Conservation (phyloP, 2,888 invertebrate species). For the Neuroscelio doddi region DNA sequence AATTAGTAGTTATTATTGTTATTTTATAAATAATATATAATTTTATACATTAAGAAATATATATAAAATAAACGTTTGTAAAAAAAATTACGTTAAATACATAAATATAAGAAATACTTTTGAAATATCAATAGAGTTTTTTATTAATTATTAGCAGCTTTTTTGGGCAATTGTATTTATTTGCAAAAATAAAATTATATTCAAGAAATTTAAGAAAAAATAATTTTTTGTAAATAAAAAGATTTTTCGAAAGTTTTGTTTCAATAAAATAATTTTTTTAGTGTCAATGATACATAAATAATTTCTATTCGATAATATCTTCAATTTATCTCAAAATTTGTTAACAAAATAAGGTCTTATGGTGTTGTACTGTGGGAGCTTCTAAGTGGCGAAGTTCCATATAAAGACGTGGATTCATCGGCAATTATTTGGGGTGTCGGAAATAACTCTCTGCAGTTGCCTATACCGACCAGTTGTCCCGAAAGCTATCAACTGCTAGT, state of each 20-base stretch:
- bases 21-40: too few relatives aligned
- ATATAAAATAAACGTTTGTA: too few relatives aligned
- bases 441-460: constrained; percentile 91
- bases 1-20: too few relatives aligned
- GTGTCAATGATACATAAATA: too few relatives aligned
- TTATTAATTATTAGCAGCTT: too few relatives aligned
- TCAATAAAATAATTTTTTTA: background rate
- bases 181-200: constrained; percentile 1
- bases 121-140: too few relatives aligned
- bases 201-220: background rate
- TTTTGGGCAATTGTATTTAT: too few relatives aligned
- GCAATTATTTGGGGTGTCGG: constrained; percentile 99
- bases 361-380: constrained; percentile 99
- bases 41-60: too few relatives aligned
- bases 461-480: constrained; percentile 93
- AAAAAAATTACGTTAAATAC: too few relatives aligned
- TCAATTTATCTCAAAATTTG: background rate
- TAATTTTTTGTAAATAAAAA: background rate
- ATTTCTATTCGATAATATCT: background rate
- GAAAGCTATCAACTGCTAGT: constrained; percentile 90
- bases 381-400: constrained; percentile 93
- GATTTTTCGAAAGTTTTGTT: constrained; percentile 12
- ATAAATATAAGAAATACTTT: too few relatives aligned
- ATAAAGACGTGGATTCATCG: constrained; percentile 94
- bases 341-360: constrained; percentile 85